These are phyloP conservation scores for Ardeotis arabs DNA, from an alignment of 2,113 vertebrate species.

Conservation along the genomic window DNA sequence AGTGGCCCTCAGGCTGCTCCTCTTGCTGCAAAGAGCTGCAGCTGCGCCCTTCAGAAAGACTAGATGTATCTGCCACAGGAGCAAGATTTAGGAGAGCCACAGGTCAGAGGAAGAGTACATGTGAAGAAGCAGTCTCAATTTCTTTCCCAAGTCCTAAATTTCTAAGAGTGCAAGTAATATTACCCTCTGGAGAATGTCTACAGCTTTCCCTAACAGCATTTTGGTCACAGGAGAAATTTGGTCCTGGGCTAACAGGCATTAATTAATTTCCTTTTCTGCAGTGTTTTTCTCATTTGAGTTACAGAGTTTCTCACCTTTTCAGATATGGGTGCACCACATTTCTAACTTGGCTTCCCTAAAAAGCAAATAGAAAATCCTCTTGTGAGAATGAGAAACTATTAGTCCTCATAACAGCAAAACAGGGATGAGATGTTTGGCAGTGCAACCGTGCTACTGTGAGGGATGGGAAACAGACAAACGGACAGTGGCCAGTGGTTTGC, in stretches of 20 bases:
- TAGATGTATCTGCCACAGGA: background rate
- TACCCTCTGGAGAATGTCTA: background rate
- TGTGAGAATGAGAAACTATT: background rate
- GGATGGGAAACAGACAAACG: background rate
- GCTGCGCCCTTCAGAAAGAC: background rate
- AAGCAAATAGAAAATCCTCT: background rate
- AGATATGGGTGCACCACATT: background rate
- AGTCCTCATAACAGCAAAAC: background rate
- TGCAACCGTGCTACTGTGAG: accelerated
- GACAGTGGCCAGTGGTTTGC: background rate
- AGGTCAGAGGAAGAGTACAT: background rate
- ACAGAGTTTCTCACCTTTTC: background rate
- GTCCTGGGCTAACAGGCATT: background rate
- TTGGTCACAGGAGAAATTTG: background rate
- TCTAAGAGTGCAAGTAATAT: background rate
- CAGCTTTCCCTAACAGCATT: background rate
- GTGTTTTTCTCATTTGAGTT: background rate
- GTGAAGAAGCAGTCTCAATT: background rate
- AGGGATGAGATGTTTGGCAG: background rate
- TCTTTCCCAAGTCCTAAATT: background rate
- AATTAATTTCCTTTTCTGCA: background rate
- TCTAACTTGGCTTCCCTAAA: background rate
- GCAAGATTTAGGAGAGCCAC: background rate
- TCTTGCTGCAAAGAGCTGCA: background rate
- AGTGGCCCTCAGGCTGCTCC: background rate